Base-by-base conservation (phyloP, 1,140 invertebrate species). In the Laupala kohalensis region DNA sequence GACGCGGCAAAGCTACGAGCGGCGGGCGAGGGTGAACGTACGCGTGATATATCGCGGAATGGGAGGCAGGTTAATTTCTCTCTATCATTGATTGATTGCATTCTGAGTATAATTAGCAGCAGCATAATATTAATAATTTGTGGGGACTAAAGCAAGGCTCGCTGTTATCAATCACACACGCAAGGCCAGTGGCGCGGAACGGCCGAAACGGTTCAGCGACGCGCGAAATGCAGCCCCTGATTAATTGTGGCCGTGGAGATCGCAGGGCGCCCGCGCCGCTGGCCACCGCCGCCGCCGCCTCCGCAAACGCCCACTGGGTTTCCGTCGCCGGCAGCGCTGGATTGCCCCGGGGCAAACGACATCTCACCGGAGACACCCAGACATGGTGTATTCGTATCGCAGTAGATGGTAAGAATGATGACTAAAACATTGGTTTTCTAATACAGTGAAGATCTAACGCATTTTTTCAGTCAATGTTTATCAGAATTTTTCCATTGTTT, bases 51-150 rank as follows among this genome's bases (percentile, higher is more conserved):
- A 37, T 37, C 6, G 30, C 30, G 30, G 30, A 37, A 37, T 37
- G 30, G 30, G 30, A 37, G 30, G 30, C 30, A 37, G 30, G 30
- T 37, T 37, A 37, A 37, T 37, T 37, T 37, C 30, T 37, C 30
- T 37, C 30, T 37, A 37, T 68, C 26, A 68, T 68, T 67, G 66
- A 67, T 67, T 68, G 67, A 68, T 68, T 68, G 67, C 67, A 68
- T 68, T 68, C 67, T 68, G 29, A 28, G 4, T 68, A 68, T 68
- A 68, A 68, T 68, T 68, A 68, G 67, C 26, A 68, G 67, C 67
- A 68, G 67, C 27, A 68, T 29, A 27, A 28, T 27, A 28, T 68
- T 25, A 68, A 68, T 68, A 68, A 68, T 68, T 68, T 23, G 28
- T 29, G 67, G 13, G 28, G 28, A 68, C 30, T 37, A 37, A 37